Base-by-base conservation (phyloP, 2,797 vertebrate species). In the Miichthys miiuy region DNA sequence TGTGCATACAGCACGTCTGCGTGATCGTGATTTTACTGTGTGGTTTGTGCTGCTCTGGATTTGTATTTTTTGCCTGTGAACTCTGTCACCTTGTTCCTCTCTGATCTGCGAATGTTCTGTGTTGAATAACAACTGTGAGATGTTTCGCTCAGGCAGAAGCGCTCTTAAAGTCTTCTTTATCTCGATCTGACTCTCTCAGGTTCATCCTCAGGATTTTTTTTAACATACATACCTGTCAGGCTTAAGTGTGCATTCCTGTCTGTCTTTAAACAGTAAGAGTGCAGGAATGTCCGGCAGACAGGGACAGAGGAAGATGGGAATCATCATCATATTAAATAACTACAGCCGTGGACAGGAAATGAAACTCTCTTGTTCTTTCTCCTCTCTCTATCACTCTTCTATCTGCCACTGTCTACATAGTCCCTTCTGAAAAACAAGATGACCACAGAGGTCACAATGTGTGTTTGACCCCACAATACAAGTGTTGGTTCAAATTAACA, bases 201-300 rank as follows among this genome's bases (percentile, higher is more conserved):
- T 55, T 66, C 30, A 25, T 65, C 25, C 48, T 8, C 4, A 12
- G 65, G 68, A 54, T 23, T 46, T 46, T 46, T 48, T 73, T 76
- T 25, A 46, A 50, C 41, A 50, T 58, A 12, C 66, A 41, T 68
- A 61, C 46, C 66, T 80, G 44, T 69, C 60, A 4, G 11, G 6
- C 27, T 72, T 2, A 63, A 80, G 72, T 83, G 72, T 61, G 27
- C 66, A 78, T 83, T 80, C 72, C 41, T 79, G 13, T 57, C 64
- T 4, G 41, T 80, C 54, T 84, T 75, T 77, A 77, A 81, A 86
- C 68, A 77, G 25, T 61, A 51, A 55, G 56, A 64, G 67, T 11
- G 67, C 67, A 71, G 84, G 83, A 85, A 86, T 67, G 77, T 90
- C 80, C 54, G 76, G 84, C 62, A 46, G 61, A 70, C 69, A 6